Evolutionary conservation across 2,113 vertebrate genomes (phyloP).

Genomic region (Aegotheles bennettii): DNA sequence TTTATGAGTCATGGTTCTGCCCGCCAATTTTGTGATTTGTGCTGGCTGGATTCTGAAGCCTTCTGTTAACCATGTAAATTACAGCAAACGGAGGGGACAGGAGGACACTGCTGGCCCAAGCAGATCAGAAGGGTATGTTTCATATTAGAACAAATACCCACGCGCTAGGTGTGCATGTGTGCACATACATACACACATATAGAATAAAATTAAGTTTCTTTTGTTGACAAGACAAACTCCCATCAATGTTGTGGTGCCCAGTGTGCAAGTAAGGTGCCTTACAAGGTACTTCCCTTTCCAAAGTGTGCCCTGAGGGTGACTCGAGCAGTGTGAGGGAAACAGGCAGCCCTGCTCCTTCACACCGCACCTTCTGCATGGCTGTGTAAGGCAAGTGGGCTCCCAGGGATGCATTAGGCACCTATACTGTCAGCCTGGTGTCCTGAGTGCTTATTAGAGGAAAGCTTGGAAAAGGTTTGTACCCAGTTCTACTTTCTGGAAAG

Average conservation of each 20-base stretch:
- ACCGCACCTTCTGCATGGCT: not conserved
- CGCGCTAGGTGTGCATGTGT: fast-evolving
- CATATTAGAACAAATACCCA: not conserved
- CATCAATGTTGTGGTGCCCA: not conserved
- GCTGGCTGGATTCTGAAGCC: not conserved
- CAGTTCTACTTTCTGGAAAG: not conserved
- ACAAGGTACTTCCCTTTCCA: not conserved
- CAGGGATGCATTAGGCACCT: not conserved
- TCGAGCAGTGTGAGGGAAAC: not conserved
- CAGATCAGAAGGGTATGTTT: not conserved
- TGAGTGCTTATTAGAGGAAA: not conserved
- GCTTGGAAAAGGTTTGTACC: not conserved
- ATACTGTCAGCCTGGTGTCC: not conserved
- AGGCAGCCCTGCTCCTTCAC: not conserved
- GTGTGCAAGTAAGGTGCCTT: not conserved
- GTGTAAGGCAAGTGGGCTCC: not conserved
- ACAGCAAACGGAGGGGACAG: not conserved
- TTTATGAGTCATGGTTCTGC: not conserved
- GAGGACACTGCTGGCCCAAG: not conserved
- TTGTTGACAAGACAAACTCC: not conserved
- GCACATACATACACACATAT: no score
- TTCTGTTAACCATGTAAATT: not conserved
- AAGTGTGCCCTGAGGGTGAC: not conserved
- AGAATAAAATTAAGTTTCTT: not conserved
- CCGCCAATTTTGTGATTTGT: not conserved